Conservation (phyloP, 2,113 vertebrate species). For the Oncorhynchus keta region DNA sequence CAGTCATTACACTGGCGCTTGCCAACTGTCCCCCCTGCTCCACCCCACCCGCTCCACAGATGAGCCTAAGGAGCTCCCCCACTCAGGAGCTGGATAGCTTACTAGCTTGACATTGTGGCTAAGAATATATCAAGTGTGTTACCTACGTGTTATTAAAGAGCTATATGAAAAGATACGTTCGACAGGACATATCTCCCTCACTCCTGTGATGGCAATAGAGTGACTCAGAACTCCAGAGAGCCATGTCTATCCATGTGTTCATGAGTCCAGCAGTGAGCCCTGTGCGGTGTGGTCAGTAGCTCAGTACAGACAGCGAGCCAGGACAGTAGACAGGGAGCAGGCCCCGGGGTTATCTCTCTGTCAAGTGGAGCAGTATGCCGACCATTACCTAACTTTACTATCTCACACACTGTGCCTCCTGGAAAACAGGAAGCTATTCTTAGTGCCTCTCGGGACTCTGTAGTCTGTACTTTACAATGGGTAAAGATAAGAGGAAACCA, state of each 20-base stretch:
- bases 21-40: constrained; percentile 69
- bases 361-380: constrained; percentile 60
- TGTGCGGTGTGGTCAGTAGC: constrained; percentile 5
- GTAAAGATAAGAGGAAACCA: constrained; percentile 26
- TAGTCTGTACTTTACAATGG: constrained; percentile 12
- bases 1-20: constrained; percentile 60
- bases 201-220: neutral
- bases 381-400: constrained; percentile 65
- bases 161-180: too few species aligned
- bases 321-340: constrained; percentile 39
- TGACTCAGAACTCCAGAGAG: neutral
- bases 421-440: constrained; percentile 63
- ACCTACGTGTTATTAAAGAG: too few species aligned
- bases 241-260: constrained; percentile 33
- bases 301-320: neutral
- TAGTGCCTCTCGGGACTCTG: constrained; percentile 51
- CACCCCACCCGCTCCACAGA: constrained; percentile 49
- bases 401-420: constrained; percentile 55
- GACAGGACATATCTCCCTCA: neutral
- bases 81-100: too few species aligned
- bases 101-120: neutral
- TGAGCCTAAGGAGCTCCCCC: constrained; percentile 37
- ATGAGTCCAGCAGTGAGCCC: constrained; percentile 10
- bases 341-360: constrained; percentile 62
- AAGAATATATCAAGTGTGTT: too few species aligned